These are phyloP conservation scores for Gavia stellata DNA, from an alignment of 2,113 vertebrate genomes.

Conservation along the genomic window DNA sequence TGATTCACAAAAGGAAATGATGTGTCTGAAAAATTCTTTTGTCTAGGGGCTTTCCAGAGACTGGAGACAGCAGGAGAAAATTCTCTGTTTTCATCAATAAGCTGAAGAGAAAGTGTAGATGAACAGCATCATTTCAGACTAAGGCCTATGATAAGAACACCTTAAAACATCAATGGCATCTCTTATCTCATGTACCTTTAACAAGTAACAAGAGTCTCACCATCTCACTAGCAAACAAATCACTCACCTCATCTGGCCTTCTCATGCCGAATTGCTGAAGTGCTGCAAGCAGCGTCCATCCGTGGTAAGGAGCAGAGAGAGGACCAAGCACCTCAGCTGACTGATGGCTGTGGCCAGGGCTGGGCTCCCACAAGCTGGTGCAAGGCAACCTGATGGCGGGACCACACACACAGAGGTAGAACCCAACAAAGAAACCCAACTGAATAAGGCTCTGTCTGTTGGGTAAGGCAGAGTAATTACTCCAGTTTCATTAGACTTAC, in stretches of 20 bases:
- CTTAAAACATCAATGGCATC: background rate
- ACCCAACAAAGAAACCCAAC: background rate
- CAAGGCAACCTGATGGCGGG: background rate
- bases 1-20: slow-evolving; percentile 43
- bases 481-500: background rate
- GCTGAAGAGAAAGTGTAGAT: background rate
- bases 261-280: background rate
- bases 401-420: background rate
- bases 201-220: background rate
- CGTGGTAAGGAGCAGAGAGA: background rate
- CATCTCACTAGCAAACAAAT: background rate
- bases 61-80: background rate
- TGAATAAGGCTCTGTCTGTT: background rate
- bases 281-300: background rate
- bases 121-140: background rate
- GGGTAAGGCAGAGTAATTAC: background rate
- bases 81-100: background rate
- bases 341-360: background rate
- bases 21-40: slow-evolving; percentile 49
- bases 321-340: background rate
- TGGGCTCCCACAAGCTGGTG: background rate
- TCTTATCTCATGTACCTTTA: background rate
- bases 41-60: slow-evolving; percentile 12
- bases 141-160: background rate
- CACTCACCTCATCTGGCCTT: background rate